These are phyloP conservation scores for Dendrocincla tyrannina DNA, from an alignment of 2,797 vertebrate species.

Conservation along the genomic window DNA sequence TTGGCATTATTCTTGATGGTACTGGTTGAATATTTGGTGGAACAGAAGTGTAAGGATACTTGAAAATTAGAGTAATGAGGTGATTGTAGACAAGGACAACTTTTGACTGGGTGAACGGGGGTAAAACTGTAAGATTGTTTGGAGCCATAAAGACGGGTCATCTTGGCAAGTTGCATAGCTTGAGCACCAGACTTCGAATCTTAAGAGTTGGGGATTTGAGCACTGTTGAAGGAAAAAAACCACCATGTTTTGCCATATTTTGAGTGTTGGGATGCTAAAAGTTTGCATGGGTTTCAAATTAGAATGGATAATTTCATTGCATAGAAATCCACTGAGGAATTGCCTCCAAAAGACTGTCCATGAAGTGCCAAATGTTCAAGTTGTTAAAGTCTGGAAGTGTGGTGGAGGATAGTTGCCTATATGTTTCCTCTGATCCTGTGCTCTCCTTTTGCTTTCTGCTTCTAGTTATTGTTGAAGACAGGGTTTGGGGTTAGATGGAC, in stretches of 20 bases:
- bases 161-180: neutral
- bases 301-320: neutral
- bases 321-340: neutral
- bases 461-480: neutral
- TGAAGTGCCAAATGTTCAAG: neutral
- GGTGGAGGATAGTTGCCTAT: neutral
- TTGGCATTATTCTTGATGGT: neutral
- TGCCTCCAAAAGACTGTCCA: neutral
- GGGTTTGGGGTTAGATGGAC: neutral
- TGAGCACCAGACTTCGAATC: neutral
- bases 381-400: neutral
- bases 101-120: neutral
- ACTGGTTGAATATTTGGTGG: neutral
- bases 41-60: neutral
- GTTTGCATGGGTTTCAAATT: neutral
- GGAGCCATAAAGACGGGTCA: neutral
- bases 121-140: neutral
- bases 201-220: neutral
- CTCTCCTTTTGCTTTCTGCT: neutral
- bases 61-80: neutral
- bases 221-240: neutral
- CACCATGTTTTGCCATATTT: neutral
- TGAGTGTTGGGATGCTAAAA: neutral
- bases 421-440: neutral
- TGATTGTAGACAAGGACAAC: neutral